Conservation (phyloP, 92 coral and sea anemone species). For the Zoanthus gigantus region DNA sequence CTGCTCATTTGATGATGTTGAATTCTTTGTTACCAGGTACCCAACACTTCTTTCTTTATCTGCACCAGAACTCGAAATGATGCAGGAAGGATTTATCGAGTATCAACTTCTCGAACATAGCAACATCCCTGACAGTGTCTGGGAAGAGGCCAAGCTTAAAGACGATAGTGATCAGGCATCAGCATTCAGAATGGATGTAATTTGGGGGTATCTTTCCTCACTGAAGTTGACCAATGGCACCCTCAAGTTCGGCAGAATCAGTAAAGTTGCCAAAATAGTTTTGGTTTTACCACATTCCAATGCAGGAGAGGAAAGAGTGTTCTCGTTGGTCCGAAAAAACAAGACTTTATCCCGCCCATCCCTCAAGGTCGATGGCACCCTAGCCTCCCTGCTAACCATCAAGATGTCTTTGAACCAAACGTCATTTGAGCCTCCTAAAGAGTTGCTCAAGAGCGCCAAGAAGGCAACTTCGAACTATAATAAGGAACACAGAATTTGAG, state of each 20-base stretch:
- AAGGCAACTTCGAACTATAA: conserved; percentile 24
- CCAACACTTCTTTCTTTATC: conserved; percentile 41
- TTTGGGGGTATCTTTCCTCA: conserved; percentile 21
- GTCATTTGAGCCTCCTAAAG: conserved; percentile 37
- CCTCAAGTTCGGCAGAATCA: conserved; percentile 32
- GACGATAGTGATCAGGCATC: conserved; percentile 19
- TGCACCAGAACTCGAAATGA: conserved; percentile 5
- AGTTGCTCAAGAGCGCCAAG: conserved; percentile 21
- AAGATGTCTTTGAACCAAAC: conserved; percentile 13
- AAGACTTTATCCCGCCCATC: not conserved
- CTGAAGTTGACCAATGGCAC: conserved; percentile 2
- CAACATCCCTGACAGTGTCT: conserved; percentile 7
- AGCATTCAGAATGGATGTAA: conserved; percentile 31
- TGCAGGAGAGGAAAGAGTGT: not conserved
- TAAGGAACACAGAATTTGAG: conserved; percentile 9
- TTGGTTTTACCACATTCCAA: not conserved
- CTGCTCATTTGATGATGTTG: conserved; percentile 56
- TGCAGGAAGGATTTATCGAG: conserved; percentile 42
- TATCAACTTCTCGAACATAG: conserved; percentile 26
- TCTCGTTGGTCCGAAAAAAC: conserved; percentile 10
- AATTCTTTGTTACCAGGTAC: conserved; percentile 54
- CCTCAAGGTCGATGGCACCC: conserved; percentile 7
- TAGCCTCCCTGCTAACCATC: conserved; percentile 19
- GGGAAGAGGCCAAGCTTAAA: not conserved
- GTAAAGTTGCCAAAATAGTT: conserved; percentile 25